Conservation (phyloP, 2,113 vertebrate genomes). For the Myrmecobius fasciatus region DNA sequence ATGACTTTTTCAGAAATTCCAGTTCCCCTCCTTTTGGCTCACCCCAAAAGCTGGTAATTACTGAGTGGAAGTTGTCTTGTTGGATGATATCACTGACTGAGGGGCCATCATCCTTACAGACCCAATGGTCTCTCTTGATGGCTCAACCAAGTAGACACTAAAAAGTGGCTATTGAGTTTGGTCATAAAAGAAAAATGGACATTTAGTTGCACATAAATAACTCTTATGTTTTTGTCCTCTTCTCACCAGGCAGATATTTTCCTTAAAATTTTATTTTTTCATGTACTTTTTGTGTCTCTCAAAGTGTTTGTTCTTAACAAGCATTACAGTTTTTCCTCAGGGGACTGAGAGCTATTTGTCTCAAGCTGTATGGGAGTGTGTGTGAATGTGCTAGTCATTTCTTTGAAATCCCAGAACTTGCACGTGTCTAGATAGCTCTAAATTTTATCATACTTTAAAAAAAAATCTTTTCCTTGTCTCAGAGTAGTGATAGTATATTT, state of each 20-base stretch:
- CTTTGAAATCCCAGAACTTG: neutral
- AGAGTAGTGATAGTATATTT: neutral
- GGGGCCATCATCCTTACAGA: neutral
- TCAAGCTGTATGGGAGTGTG: neutral
- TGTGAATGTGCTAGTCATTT: neutral
- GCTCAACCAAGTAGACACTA: neutral
- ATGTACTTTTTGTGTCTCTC: neutral
- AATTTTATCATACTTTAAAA: neutral
- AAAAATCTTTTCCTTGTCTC: neutral
- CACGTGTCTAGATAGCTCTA: neutral
- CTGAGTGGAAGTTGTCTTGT: neutral
- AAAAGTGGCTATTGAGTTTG: neutral
- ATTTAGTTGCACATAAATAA: neutral
- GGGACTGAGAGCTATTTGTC: too few relatives aligned
- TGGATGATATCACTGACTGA: neutral
- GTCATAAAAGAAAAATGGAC: neutral
- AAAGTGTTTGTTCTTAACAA: neutral
- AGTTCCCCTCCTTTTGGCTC: too few relatives aligned
- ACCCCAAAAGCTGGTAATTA: neutral
- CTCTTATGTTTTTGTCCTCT: too few relatives aligned
- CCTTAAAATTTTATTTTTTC: constrained; percentile 17
- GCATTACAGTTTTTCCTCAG: neutral
- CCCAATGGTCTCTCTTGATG: neutral
- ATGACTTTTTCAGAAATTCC: constrained; percentile 14
- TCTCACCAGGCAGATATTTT: neutral